phyloP scores from a whole-genome alignment of 2,113 vertebrate species.

The Ciconia maguari region DNA sequence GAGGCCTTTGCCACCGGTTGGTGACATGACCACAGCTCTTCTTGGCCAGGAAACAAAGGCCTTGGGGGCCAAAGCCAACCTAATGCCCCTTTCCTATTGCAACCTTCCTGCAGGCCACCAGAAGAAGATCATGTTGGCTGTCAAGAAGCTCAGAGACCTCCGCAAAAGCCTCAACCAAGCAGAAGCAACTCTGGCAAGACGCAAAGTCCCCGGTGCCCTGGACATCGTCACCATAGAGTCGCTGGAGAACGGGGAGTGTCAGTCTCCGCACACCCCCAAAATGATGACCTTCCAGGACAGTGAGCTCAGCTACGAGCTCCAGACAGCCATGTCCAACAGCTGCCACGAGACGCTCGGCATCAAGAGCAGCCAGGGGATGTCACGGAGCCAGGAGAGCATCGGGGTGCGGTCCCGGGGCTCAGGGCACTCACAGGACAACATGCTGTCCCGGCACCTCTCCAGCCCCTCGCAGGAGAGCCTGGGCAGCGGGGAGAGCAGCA shows the following conservation, averaged over 20 bases:
- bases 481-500: conserved; percentile 64
- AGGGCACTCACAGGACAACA: conserved; percentile 84
- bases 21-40: not conserved
- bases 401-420: conserved; percentile 86
- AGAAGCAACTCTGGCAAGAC: conserved; percentile 77
- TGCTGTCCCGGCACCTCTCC: conserved; percentile 43
- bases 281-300: conserved; percentile 93
- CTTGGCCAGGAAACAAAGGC: not conserved
- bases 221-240: conserved; percentile 89
- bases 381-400: conserved; percentile 90
- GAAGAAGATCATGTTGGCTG: conserved; percentile 96
- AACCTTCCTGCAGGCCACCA: conserved; percentile 84
- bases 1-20: not conserved
- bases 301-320: conserved; percentile 89
- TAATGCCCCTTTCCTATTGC: not conserved
- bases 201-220: conserved; percentile 71
- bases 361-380: conserved; percentile 76
- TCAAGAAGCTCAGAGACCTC: conserved; percentile 90
- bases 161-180: conserved; percentile 81
- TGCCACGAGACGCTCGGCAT: conserved; percentile 74
- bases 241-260: conserved; percentile 77
- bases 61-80: not conserved
- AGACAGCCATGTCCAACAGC: conserved; percentile 85
- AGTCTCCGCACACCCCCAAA: conserved; percentile 79
- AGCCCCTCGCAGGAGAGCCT: conserved; percentile 78